Base-by-base conservation (phyloP, 2,888 invertebrate genomes). In the Epirrhoe tristata region DNA sequence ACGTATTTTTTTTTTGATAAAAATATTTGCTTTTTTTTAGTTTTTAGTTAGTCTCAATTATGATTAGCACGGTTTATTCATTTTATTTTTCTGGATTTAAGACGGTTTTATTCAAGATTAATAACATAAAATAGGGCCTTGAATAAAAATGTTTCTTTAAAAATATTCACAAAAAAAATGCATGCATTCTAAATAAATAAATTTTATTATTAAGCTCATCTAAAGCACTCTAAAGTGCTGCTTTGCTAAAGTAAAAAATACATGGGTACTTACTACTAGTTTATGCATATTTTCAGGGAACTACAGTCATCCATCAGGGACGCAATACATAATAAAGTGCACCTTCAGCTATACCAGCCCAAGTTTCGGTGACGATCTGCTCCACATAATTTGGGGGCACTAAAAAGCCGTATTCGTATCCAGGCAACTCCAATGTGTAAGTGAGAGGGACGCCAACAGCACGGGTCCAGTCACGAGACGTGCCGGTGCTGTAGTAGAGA, bases 391-490 rank as follows among this genome's bases (percentile, higher is more conserved):
- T 73, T 0, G 95, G 85, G 1, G 94, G 94, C 0, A 95, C 94
- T 70, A 95, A 76, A 81, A 96, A 96, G 7, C 77, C 77, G 61
- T 88, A 91, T 1, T 91, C 87, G 67, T 95, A 96, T 36, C 94
- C 95, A 0, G 96, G 96, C 63, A 96, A 85, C 83, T 96, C 96
- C 80, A 96, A 84, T 6, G 96, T 96, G 76, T 95, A 96, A 0
- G 95, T 93, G 39, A 95, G 86, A 0, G 94, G 94, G 60, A 96
- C 88, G 0, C 94, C 94, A 0, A 87, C 91, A 12, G 90, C 95
- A 72, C 94, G 93, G 0, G 95, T 95, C 94, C 95, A 96, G 83
- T 96, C 96, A 70, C 95, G 94, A 75, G 96, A 96, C 5, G 95
- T 95, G 32, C 96, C 96, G 16, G 94, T 91, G 0, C 95, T 94